phyloP scores from a whole-genome alignment of 2,113 vertebrate genomes.

The Siniperca knerii region DNA sequence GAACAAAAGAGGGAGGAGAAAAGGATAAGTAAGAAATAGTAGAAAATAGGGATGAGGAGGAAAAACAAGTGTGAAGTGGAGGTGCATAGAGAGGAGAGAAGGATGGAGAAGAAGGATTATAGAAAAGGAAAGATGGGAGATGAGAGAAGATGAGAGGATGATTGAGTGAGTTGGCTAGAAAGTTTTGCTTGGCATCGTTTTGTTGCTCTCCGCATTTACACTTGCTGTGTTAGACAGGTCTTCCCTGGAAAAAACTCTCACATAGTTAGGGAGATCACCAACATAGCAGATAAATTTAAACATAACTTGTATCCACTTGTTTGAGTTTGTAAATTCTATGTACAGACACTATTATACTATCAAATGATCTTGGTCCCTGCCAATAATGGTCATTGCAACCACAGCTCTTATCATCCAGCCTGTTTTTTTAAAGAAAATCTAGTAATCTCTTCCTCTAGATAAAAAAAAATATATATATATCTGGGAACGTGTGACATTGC shows the following conservation, averaged over 20 bases:
- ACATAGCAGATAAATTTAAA: not conserved
- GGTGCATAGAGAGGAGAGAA: not conserved
- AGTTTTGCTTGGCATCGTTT: conserved; percentile 10
- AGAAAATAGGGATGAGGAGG: conserved; percentile 12
- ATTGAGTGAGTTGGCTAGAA: not conserved
- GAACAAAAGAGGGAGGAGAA: not conserved
- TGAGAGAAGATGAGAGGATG: conserved; percentile 13
- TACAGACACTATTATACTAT: not conserved
- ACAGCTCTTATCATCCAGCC: not conserved
- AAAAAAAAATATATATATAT: not conserved
- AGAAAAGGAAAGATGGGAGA: not conserved
- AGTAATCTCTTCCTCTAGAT: not conserved
- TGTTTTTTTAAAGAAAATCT: not conserved
- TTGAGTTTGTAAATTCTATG: not conserved
- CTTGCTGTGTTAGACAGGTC: conserved; percentile 8
- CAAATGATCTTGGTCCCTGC: not conserved
- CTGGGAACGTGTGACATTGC: not conserved
- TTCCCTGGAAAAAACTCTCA: not conserved
- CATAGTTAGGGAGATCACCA: not conserved
- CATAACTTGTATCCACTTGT: not conserved
- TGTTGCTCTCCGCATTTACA: conserved; percentile 8
- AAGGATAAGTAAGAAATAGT: not conserved
- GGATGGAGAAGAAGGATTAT: not conserved
- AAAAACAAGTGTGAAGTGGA: not conserved
- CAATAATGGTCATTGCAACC: not conserved